Percentiles rank a stretch among this genome's conserved stretches.
These are phyloP conservation scores for Sterrhoptilus dennistouni DNA, from an alignment of 2,113 vertebrate genomes.

Conservation along the genomic window DNA sequence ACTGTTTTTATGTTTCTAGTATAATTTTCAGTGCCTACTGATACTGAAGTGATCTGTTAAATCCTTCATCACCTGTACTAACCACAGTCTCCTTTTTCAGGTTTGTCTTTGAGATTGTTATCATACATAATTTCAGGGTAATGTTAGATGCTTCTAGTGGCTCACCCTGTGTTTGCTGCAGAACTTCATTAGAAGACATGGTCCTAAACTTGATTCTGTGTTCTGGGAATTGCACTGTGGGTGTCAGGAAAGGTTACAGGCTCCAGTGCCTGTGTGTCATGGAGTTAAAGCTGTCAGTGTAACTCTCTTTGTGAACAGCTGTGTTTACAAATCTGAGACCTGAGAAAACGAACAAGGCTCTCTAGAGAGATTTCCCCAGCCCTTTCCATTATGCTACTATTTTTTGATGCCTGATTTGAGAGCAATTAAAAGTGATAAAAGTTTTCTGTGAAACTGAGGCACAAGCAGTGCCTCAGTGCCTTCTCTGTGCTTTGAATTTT, in stretches of 20 bases:
- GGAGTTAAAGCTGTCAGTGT: neutral
- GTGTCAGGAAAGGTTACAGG: neutral
- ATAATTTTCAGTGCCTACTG: neutral
- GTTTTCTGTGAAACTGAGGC: neutral
- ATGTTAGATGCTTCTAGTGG: neutral
- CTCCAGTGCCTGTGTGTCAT: neutral
- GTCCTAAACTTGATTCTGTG: neutral
- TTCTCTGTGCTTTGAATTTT: neutral
- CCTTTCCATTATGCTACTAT: neutral
- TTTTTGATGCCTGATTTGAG: neutral
- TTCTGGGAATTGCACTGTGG: neutral
- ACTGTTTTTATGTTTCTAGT: neutral
- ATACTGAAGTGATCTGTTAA: neutral
- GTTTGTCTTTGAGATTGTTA: neutral
- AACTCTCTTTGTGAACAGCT: neutral
- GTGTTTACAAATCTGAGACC: neutral
- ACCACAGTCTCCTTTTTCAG: neutral
- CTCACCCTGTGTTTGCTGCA: neutral
- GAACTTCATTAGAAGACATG: neutral
- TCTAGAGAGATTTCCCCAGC: neutral
- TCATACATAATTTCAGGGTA: neutral
- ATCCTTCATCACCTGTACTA: neutral
- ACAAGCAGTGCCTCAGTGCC: too few relatives aligned
- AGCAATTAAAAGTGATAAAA: neutral
- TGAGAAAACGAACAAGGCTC: neutral